Evolutionary conservation across 2,888 invertebrate species (phyloP).

Genomic region (Criorhina ranunculi): DNA sequence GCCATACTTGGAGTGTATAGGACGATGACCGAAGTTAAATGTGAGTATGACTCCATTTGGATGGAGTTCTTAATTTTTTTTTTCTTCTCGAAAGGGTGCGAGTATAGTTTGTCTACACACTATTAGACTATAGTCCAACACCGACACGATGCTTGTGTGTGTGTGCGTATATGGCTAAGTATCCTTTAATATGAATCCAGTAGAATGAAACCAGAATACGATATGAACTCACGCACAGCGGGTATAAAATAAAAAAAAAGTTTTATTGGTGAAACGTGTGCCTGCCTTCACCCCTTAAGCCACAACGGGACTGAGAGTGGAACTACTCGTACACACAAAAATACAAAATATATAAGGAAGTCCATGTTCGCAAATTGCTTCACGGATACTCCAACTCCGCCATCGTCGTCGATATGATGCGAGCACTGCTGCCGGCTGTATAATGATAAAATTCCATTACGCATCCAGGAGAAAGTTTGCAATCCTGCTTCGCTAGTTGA

Average conservation of each 20-base stretch:
- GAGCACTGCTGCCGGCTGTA: constrained; percentile 29
- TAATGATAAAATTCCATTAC: constrained; percentile 74
- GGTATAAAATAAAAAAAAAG: constrained; percentile 36
- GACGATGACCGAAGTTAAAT: constrained; percentile 19
- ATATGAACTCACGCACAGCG: constrained; percentile 60
- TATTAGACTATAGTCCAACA: background rate
- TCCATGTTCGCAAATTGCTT: constrained; percentile 67
- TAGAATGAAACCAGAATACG: constrained; percentile 48
- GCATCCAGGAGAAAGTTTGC: constrained; percentile 64
- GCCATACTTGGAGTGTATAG: background rate
- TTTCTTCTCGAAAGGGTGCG: constrained; percentile 9
- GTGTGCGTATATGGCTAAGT: constrained; percentile 2
- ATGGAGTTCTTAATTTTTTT: constrained; percentile 11
- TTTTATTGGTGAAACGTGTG: constrained; percentile 71
- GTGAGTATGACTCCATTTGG: constrained; percentile 8
- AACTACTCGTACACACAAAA: background rate
- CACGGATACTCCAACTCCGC: constrained; percentile 42
- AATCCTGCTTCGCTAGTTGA: constrained; percentile 30
- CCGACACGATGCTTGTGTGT: background rate
- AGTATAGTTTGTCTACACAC: background rate
- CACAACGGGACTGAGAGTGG: constrained; percentile 8
- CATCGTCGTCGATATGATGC: constrained; percentile 28
- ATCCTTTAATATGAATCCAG: constrained; percentile 41
- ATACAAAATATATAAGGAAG: constrained; percentile 54
- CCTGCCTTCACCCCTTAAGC: constrained; percentile 29